Base-by-base conservation (phyloP, 2,113 vertebrate genomes). In the Oreochromis tanganicae region DNA sequence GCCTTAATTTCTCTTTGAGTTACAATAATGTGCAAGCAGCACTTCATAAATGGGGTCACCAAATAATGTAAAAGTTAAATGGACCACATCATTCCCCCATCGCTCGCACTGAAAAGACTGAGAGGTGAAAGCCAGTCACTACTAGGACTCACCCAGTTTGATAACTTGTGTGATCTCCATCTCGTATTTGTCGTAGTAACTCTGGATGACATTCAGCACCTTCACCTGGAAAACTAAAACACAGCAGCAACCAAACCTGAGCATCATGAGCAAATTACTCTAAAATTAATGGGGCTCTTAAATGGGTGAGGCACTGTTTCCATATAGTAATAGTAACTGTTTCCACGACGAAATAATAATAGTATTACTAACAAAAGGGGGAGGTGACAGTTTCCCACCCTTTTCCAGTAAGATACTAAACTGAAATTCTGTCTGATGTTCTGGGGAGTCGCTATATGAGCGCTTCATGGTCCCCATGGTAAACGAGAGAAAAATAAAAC, bases 121-220 rank as follows among this genome's bases (percentile, higher is more conserved):
- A 1, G 1, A 48, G 14, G 41, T 29, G 41, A 46, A 48, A 73
- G 0, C 0, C 12, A 68, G 17, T 55, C 24, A 4, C 32, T 56
- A 41, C 27, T 14, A 9, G 14, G 27, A 84, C 93, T 91, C 87
- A 96, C 96, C 96, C 81, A 96, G 93, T 87, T 97, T 97, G 63
- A 97, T 95, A 12, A 96, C 75, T 66, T 83, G 88, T 3, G 86
- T 91, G 63, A 97, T 94, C 92, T 96, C 92, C 95, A 97, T 48
- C 78, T 97, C 95, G 4, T 96, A 97, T 85, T 94, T 92, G 92
- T 97, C 96, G 13, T 96, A 97, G 82, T 96, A 96, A 73, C 94
- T 95, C 81, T 85, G 75, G 48, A 1, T 94, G 82, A 95, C 24
- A 9, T 21, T 94, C 82, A 95, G 52, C 48, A 97, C 93, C 86